These are phyloP conservation scores for Oxygymnocypris stewartii DNA, from an alignment of 2,113 vertebrate genomes.

Conservation along the genomic window DNA sequence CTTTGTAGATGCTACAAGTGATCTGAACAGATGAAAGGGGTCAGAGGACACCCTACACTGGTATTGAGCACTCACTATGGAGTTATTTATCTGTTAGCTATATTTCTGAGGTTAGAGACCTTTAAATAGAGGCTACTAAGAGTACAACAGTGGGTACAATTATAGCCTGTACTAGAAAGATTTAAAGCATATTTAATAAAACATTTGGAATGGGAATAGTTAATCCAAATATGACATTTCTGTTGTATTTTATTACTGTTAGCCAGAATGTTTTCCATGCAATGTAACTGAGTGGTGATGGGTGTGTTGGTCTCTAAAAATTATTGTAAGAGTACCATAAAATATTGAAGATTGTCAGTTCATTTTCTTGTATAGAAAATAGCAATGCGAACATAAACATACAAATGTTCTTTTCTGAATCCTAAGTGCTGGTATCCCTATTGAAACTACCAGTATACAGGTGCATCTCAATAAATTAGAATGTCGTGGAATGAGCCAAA, in stretches of 20 bases:
- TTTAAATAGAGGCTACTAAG: neutral
- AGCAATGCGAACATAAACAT: neutral
- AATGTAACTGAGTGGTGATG: neutral
- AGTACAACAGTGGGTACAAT: neutral
- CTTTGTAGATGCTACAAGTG: constrained; percentile 36
- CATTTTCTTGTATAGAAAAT: neutral
- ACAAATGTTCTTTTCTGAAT: neutral
- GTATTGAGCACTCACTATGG: neutral
- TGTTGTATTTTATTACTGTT: neutral
- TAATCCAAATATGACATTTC: neutral
- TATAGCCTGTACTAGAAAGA: neutral
- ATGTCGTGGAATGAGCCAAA: too few relatives aligned
- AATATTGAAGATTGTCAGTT: neutral
- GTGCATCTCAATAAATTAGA: too few relatives aligned
- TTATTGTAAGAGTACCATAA: neutral
- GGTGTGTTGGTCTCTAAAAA: neutral
- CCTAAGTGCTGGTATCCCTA: neutral
- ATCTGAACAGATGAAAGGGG: constrained; percentile 15
- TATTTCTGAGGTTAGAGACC: neutral
- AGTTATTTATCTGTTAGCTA: constrained; percentile 10
- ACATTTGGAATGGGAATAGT: neutral
- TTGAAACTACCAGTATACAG: too few relatives aligned
- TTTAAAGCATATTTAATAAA: neutral
- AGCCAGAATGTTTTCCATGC: neutral
- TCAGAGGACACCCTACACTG: neutral